A percentile compares a stretch with the other conserved stretches of the same genome.
Conservation (phyloP, 2,113 vertebrate genomes). For the Micronycteris hirsuta region DNA sequence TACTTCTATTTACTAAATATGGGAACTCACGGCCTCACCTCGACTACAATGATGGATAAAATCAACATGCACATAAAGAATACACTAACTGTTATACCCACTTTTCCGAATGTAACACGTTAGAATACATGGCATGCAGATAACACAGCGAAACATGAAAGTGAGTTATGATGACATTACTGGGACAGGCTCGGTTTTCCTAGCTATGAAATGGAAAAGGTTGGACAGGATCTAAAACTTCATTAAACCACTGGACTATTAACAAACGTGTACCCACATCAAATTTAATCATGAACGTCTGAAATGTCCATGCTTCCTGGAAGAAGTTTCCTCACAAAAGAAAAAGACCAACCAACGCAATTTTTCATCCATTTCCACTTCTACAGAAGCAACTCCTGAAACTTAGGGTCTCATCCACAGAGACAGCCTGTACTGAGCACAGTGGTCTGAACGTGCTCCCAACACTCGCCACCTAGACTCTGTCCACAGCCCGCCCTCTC, state of each 20-base stretch:
- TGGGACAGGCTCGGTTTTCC: not conserved
- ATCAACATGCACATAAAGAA: not conserved
- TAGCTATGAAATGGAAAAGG: not conserved
- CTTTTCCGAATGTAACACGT: not conserved
- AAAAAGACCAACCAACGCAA: not conserved
- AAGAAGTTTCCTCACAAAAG: not conserved
- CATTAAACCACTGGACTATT: not conserved
- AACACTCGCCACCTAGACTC: not conserved
- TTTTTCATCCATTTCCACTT: not conserved
- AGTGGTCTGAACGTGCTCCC: not conserved
- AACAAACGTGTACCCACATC: not conserved
- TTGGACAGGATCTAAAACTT: not conserved
- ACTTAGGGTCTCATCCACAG: not conserved
- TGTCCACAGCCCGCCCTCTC: not conserved
- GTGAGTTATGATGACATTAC: not conserved
- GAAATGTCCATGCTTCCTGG: not conserved
- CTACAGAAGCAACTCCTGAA: not conserved
- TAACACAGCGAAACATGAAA: not conserved
- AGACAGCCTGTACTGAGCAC: not conserved
- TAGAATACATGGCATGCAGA: not conserved
- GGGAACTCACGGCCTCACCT: not conserved
- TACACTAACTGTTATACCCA: not conserved
- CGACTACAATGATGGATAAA: not conserved
- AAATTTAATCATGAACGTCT: not conserved
- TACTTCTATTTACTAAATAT: slow-evolving; percentile 34